A percentile compares a stretch with the other conserved stretches of the same genome.
These are phyloP conservation scores for Tapirus terrestris DNA, from an alignment of 2,113 vertebrate genomes.

Conservation along the genomic window DNA sequence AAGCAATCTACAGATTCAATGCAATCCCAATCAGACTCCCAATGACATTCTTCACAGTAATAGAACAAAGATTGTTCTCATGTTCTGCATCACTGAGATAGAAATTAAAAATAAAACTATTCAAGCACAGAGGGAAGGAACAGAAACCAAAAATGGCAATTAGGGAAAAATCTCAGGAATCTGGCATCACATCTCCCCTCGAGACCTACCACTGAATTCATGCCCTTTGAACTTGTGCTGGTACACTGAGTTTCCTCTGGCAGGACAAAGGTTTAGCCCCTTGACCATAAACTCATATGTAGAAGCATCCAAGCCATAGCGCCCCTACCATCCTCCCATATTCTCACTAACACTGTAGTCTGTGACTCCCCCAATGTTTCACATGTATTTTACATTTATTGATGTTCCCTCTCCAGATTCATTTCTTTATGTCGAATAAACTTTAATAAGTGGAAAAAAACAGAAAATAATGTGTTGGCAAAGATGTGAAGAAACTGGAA, in stretches of 20 bases:
- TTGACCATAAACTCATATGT: not conserved
- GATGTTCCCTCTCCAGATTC: slow-evolving; percentile 35
- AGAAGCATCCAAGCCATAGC: not conserved
- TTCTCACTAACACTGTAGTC: not conserved
- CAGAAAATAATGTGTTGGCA: not conserved
- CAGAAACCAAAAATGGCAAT: slow-evolving; percentile 45
- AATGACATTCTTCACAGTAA: too few species aligned
- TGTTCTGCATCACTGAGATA: not conserved
- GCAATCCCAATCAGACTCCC: too few species aligned
- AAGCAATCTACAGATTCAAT: too few species aligned
- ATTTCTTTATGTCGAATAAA: slow-evolving; percentile 78
- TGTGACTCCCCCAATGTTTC: not conserved
- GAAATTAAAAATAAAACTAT: not conserved
- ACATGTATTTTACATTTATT: slow-evolving; percentile 64
- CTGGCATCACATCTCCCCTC: not conserved
- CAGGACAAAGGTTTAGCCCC: not conserved
- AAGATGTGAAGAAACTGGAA: not conserved
- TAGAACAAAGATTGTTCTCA: too few species aligned
- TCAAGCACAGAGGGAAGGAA: slow-evolving; percentile 36
- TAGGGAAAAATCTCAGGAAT: slow-evolving; percentile 62
- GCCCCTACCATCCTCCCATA: not conserved
- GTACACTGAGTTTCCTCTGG: not conserved
- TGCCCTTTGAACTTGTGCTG: not conserved
- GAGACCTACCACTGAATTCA: not conserved
- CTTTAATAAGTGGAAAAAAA: slow-evolving; percentile 50